Base-by-base conservation (phyloP, 92 coral and sea anemone species). In the Porites divaricata region DNA sequence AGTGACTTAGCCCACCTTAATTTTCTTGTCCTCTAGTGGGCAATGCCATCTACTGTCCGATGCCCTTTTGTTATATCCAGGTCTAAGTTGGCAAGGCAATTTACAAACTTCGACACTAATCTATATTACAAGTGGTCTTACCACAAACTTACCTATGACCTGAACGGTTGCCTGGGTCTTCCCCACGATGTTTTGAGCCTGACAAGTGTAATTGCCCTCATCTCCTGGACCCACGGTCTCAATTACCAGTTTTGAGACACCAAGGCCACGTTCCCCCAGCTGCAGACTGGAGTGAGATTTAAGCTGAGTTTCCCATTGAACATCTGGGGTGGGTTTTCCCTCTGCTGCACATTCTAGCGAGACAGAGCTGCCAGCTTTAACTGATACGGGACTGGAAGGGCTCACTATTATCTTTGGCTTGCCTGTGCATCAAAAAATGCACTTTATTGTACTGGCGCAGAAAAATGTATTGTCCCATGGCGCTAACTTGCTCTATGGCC, bases 241-340 rank as follows among this genome's bases (percentile, higher is more conserved):
- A 45, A 93, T 91, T 14, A 89, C 87, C 63, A 93, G 64, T 26
- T 81, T 89, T 20, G 80, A 78, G 23, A 81, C 79, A 20, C 97
- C 94, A 52, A 76, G 90, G 17, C 73, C 79, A 17, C 81, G 59
- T 68, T 91, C 89, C 15, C 79, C 84, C 20, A 83, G 79, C 69
- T 82, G 86, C 5, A 81, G 90, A 15, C 50, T 89, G 67, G 89
- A 41, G 14, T 67, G 78, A 64, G 88, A 74, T 2, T 73, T 57
- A 26, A 17, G 69, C 8, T 93, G 97, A 22, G 86, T 56, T 22
- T 83, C 72, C 97, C 97, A 93, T 56, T 81, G 86, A 8, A 91
- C 93, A 45, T 78, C 69, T 51, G 97, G 97, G 14, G 79, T 51
- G 22, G 97, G 97, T 66, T 91, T 88, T 9, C 97, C 97, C 35